phyloP scores from a whole-genome alignment of 2,113 vertebrate species.

The Coturnix japonica region DNA sequence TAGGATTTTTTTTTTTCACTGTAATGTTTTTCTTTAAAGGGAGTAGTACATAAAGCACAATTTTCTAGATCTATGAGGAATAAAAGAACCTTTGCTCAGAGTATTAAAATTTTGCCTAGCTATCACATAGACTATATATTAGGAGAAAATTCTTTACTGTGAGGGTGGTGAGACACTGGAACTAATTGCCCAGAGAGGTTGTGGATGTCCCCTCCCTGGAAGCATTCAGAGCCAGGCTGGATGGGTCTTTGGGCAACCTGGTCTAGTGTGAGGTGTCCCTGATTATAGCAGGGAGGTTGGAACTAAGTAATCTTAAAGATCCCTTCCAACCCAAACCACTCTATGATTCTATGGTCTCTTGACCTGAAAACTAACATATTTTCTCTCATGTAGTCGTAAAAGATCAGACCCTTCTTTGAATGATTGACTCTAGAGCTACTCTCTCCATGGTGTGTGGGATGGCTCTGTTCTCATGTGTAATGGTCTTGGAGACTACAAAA shows the following conservation, averaged over 20 bases:
- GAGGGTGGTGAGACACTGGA: too few species aligned
- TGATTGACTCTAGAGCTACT: background rate
- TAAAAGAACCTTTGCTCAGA: background rate
- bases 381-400: background rate
- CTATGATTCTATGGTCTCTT: background rate
- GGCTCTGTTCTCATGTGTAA: background rate
- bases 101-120: background rate
- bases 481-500: background rate
- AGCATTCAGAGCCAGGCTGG: too few species aligned
- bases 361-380: background rate
- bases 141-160: too few species aligned
- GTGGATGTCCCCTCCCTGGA: too few species aligned
- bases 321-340: too few species aligned
- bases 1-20: background rate
- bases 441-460: background rate
- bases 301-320: too few species aligned
- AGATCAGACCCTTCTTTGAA: background rate
- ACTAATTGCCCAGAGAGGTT: too few species aligned
- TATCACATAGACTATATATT: background rate
- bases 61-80: background rate
- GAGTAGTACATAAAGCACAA: background rate
- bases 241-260: too few species aligned
- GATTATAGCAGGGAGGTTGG: too few species aligned
- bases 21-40: background rate
- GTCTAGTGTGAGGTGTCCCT: too few species aligned